Conservation (phyloP, 2,888 invertebrate genomes). For the Tenthredo notha region DNA sequence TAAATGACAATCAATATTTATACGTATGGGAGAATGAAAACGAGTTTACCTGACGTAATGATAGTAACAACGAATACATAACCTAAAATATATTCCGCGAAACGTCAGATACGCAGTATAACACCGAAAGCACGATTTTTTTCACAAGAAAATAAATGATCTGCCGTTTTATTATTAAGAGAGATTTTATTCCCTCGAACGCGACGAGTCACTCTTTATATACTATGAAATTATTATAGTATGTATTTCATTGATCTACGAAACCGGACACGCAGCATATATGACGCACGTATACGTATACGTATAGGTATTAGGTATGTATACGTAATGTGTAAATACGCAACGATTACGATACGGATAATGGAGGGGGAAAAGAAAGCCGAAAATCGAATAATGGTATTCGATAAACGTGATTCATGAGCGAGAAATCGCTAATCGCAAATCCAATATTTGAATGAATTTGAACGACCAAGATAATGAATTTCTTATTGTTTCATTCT, state of each 20-base stretch:
- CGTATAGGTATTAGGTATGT: background rate
- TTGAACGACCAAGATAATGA: background rate
- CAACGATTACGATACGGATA: background rate
- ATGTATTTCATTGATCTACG: background rate
- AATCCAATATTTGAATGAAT: background rate
- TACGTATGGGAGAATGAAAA: background rate
- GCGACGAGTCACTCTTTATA: background rate
- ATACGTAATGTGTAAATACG: background rate
- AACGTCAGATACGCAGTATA: background rate
- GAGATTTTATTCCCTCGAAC: background rate
- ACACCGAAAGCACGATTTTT: background rate
- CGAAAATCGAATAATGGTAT: background rate
- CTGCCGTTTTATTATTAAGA: background rate
- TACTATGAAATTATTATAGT: background rate
- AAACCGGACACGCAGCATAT: background rate
- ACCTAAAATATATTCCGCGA: background rate
- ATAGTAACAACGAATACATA: background rate
- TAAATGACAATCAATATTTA: background rate
- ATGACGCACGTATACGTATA: background rate
- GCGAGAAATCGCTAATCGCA: background rate
- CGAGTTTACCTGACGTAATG: background rate
- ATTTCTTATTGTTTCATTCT: background rate
- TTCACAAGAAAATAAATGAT: background rate
- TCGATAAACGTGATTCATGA: background rate
- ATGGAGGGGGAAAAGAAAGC: background rate